A percentile compares a stretch with the other conserved stretches of the same genome.
Evolutionary conservation across 23 tunicate species (phyloP).

Genomic region (Trididemnum clinides): DNA sequence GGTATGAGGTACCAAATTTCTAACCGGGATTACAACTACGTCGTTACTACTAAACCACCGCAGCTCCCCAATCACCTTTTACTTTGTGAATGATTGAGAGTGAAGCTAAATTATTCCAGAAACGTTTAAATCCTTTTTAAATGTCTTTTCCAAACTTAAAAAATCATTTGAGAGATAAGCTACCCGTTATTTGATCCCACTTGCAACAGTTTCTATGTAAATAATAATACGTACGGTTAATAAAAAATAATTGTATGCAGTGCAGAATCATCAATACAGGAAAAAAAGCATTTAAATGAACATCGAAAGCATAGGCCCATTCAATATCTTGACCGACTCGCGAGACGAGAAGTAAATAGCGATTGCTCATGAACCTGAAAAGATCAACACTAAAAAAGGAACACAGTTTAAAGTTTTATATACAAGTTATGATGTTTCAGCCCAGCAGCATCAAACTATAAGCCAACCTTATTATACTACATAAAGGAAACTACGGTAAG

Average conservation of each 20-base stretch:
- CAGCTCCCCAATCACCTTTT: too few species aligned
- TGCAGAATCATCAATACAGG: constrained; percentile 98
- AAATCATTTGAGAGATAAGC: not conserved
- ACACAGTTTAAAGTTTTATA: too few species aligned
- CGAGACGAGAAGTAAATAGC: constrained; percentile 60
- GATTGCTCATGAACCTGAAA: constrained; percentile 71
- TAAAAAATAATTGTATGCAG: constrained; percentile 83
- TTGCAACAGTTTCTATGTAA: not conserved
- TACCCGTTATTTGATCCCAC: too few species aligned
- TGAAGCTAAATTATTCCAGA: not conserved
- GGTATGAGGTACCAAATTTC: too few species aligned
- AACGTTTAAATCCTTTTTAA: not conserved
- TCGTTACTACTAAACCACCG: too few species aligned
- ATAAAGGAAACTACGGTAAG: too few species aligned
- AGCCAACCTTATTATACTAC: too few species aligned
- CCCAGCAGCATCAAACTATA: too few species aligned
- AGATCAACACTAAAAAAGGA: too few species aligned
- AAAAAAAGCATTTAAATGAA: constrained; percentile 97
- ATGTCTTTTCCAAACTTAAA: not conserved
- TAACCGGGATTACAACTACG: too few species aligned
- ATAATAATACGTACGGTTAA: constrained; percentile 64
- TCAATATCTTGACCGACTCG: constrained; percentile 87
- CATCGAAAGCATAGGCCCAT: constrained; percentile 99
- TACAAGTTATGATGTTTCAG: too few species aligned
- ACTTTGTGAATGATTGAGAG: too few species aligned